phyloP scores from a whole-genome alignment of 2,113 vertebrate species.

The Onychorhynchus coronatus region DNA sequence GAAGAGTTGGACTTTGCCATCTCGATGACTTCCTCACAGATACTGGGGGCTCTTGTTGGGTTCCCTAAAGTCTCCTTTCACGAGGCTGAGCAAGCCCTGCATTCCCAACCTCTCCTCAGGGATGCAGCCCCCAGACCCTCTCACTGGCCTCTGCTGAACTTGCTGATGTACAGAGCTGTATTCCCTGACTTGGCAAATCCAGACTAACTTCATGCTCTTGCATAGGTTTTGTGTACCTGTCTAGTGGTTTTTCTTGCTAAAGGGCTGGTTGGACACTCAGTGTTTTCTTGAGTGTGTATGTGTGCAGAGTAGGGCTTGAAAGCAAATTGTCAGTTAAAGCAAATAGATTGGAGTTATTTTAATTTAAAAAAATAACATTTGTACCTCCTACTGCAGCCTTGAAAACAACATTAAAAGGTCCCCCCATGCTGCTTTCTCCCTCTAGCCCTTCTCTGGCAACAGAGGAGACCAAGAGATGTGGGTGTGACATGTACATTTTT shows the following conservation, averaged over 20 bases:
- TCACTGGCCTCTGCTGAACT: neutral
- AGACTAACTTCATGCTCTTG: neutral
- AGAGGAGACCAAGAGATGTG: neutral
- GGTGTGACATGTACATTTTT: too few species aligned
- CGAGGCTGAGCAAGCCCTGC: neutral
- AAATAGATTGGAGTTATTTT: neutral
- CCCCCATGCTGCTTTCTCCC: neutral
- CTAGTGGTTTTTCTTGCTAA: neutral
- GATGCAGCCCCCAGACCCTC: neutral
- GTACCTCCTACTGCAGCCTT: neutral
- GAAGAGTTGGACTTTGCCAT: neutral
- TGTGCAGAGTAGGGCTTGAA: neutral
- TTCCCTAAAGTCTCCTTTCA: neutral
- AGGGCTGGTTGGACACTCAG: neutral
- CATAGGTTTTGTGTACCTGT: neutral
- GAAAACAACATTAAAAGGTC: neutral
- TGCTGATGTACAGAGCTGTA: neutral
- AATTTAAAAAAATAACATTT: neutral
- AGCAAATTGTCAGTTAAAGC: neutral
- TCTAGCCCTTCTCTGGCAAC: neutral
- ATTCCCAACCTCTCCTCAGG: neutral
- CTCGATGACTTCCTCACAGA: neutral
- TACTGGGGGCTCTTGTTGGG: neutral
- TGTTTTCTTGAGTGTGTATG: neutral
- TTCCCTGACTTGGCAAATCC: neutral